Conservation (phyloP, 2,113 vertebrate genomes). For the Rutilus rutilus region DNA sequence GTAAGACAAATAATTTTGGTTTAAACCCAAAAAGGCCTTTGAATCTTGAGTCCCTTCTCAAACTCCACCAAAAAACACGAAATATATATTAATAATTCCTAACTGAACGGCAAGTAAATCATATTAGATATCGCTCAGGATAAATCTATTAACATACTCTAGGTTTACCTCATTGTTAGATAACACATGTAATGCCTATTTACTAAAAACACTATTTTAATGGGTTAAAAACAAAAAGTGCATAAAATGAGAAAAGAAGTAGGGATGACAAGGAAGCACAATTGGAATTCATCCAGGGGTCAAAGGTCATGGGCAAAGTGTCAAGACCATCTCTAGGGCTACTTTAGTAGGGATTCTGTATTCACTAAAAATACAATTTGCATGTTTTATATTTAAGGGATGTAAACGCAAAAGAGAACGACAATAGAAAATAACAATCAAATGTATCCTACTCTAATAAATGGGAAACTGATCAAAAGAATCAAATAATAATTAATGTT, state of each 20-base stretch:
- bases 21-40: slow-evolving; percentile 7
- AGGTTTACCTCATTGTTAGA: not conserved
- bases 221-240: slow-evolving; percentile 44
- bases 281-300: slow-evolving; percentile 8
- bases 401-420: not conserved
- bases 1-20: slow-evolving; percentile 36
- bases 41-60: slow-evolving; percentile 35
- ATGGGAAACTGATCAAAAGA: not conserved
- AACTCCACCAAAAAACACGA: slow-evolving; percentile 20
- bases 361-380: not conserved
- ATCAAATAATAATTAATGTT: not conserved
- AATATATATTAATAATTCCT: slow-evolving; percentile 4
- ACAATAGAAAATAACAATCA: not conserved
- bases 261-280: not conserved
- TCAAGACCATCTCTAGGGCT: not conserved
- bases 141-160: not conserved
- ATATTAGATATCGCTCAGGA: not conserved
- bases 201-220: slow-evolving; percentile 21
- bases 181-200: not conserved
- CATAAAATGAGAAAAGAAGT: slow-evolving; percentile 20
- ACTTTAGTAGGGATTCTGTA: not conserved
- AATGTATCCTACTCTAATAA: not conserved
- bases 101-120: slow-evolving; percentile 33
- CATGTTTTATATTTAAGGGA: not conserved
- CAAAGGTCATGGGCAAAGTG: not conserved